These are phyloP conservation scores for Tichodroma muraria DNA, from an alignment of 2,113 vertebrate species.

Conservation along the genomic window DNA sequence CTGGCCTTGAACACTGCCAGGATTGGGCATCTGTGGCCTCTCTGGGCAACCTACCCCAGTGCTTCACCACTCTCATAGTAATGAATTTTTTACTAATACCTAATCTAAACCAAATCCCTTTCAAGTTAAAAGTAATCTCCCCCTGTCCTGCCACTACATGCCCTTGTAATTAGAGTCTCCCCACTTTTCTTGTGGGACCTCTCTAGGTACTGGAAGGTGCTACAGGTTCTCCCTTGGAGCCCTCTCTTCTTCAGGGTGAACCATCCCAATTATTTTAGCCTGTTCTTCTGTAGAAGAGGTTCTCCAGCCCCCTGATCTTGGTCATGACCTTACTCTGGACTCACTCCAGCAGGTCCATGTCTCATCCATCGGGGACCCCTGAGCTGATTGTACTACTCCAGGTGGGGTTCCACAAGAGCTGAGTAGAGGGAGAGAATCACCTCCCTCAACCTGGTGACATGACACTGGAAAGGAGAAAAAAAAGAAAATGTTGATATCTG, in stretches of 20 bases:
- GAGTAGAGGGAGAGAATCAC: not conserved
- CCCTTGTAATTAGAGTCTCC: not conserved
- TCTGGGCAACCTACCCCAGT: not conserved
- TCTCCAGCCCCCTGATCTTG: not conserved
- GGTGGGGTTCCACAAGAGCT: not conserved
- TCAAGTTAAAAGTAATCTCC: not conserved
- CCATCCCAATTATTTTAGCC: not conserved
- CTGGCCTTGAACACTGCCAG: not conserved
- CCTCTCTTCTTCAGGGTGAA: not conserved
- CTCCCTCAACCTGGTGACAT: not conserved
- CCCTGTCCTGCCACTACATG: not conserved
- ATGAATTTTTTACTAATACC: not conserved
- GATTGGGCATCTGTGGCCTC: not conserved
- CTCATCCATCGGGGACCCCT: not conserved
- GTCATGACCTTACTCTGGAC: not conserved
- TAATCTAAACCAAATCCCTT: not conserved
- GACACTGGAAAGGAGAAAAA: conserved; percentile 22
- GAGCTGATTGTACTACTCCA: not conserved
- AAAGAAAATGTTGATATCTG: conserved; percentile 61
- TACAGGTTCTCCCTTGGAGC: too few relatives aligned
- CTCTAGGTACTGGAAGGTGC: not conserved
- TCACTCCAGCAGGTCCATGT: not conserved
- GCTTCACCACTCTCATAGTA: not conserved
- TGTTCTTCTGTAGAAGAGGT: not conserved
- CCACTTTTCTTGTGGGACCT: not conserved